Percentiles rank a stretch among this genome's conserved stretches.
Conservation (phyloP, 2,888 invertebrate genomes). For the Aromia moschata region DNA sequence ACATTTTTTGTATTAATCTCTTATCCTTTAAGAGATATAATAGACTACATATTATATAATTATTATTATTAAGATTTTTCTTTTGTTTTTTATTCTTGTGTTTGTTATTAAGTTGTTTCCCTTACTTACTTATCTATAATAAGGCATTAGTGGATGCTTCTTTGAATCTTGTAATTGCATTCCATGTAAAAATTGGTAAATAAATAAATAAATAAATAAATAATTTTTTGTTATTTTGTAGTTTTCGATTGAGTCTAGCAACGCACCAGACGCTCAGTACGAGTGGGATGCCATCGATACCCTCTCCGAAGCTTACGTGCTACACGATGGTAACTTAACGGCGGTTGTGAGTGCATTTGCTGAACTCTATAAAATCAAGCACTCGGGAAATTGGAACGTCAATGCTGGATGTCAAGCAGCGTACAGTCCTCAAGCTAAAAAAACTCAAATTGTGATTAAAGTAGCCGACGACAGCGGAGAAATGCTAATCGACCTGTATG, state of each 20-base stretch:
- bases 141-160: no score
- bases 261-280: slow-evolving; percentile 8
- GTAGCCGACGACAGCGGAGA: background rate
- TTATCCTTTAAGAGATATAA: no score
- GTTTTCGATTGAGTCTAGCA: slow-evolving; percentile 7
- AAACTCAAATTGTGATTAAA: background rate
- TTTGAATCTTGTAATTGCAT: no score
- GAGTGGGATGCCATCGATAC: slow-evolving; percentile 13
- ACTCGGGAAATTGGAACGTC: slow-evolving; percentile 1
- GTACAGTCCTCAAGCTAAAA: background rate
- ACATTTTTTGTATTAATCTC: no score
- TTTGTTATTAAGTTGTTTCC: no score
- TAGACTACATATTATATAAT: no score
- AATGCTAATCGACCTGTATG: no score
- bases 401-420: background rate
- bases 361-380: background rate
- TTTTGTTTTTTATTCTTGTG: no score
- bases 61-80: no score
- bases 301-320: slow-evolving; percentile 12
- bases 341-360: background rate
- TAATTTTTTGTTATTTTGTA: background rate
- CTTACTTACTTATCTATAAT: no score
- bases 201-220: no score
- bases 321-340: background rate
- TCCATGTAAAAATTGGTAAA: no score